A percentile compares a stretch with the other conserved stretches of the same genome.
phyloP scores from a whole-genome alignment of 2,888 invertebrate species.

The Agriopis leucophaearia region DNA sequence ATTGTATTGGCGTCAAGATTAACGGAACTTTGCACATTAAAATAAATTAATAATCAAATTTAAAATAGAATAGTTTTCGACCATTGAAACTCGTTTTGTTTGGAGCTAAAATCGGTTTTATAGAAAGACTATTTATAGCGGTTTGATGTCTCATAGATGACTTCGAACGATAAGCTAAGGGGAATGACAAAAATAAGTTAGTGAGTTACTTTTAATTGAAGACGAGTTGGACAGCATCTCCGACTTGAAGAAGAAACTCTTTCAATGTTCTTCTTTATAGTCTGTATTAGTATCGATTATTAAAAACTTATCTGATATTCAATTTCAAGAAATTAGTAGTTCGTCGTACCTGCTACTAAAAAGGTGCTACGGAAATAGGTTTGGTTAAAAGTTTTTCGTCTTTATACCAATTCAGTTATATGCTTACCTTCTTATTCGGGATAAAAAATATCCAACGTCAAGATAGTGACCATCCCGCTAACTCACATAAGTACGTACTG shows the following conservation, averaged over 20 bases:
- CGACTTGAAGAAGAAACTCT: background rate
- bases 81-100: slow-evolving; percentile 37
- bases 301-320: too few relatives aligned
- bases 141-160: slow-evolving; percentile 27
- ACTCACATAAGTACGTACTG: slow-evolving; percentile 42
- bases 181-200: slow-evolving; percentile 27
- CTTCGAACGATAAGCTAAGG: slow-evolving; percentile 21
- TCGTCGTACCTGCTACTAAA: too few relatives aligned
- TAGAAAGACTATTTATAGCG: slow-evolving; percentile 28
- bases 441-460: slow-evolving; percentile 17
- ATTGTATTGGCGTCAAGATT: slow-evolving; percentile 26
- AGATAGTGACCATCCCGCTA: slow-evolving; percentile 37
- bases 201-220: background rate
- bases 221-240: too few relatives aligned
- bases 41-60: slow-evolving; percentile 35
- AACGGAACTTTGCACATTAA: slow-evolving; percentile 41
- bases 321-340: too few relatives aligned
- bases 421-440: background rate
- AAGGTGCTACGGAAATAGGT: too few relatives aligned
- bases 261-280: background rate
- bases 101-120: slow-evolving; percentile 8
- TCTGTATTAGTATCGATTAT: too few relatives aligned
- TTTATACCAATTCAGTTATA: too few relatives aligned
- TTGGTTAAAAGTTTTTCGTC: too few relatives aligned
- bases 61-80: slow-evolving; percentile 38